Percentiles rank a stretch among this genome's conserved stretches.
phyloP scores from a whole-genome alignment of 2,113 vertebrate species.

The Heteronetta atricapilla region DNA sequence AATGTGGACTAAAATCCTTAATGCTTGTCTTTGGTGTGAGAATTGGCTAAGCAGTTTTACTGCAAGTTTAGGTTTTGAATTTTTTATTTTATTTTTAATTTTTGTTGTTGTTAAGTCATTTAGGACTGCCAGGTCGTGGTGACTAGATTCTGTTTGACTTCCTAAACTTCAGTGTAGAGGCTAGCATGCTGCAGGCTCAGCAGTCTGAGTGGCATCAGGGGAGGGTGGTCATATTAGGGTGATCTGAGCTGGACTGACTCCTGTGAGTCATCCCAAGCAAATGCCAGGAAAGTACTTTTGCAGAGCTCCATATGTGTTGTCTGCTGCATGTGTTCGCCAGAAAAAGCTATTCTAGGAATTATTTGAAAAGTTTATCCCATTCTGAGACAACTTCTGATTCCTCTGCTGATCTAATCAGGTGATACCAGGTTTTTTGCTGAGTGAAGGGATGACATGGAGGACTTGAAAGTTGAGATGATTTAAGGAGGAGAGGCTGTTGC shows the following conservation, averaged over 20 bases:
- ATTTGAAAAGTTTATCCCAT: neutral
- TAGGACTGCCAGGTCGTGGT: neutral
- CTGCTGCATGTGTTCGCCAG: neutral
- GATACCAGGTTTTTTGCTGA: neutral
- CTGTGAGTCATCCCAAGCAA: neutral
- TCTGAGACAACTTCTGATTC: neutral
- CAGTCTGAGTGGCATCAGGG: neutral
- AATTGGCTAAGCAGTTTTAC: neutral
- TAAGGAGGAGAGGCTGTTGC: neutral
- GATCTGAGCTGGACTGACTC: neutral
- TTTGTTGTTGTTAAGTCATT: neutral
- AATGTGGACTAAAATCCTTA: neutral
- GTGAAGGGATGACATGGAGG: neutral
- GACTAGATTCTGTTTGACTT: neutral
- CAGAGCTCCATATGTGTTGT: neutral
- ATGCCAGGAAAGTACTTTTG: neutral
- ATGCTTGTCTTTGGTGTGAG: neutral
- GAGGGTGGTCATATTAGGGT: neutral
- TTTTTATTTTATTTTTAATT: neutral
- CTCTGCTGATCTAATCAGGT: neutral
- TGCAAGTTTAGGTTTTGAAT: neutral
- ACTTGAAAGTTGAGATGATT: neutral
- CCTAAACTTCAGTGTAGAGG: neutral
- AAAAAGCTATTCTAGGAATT: neutral
- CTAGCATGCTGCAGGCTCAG: neutral